Evolutionary conservation across 2,113 vertebrate species (phyloP).

Genomic region (Theristicus caerulescens): DNA sequence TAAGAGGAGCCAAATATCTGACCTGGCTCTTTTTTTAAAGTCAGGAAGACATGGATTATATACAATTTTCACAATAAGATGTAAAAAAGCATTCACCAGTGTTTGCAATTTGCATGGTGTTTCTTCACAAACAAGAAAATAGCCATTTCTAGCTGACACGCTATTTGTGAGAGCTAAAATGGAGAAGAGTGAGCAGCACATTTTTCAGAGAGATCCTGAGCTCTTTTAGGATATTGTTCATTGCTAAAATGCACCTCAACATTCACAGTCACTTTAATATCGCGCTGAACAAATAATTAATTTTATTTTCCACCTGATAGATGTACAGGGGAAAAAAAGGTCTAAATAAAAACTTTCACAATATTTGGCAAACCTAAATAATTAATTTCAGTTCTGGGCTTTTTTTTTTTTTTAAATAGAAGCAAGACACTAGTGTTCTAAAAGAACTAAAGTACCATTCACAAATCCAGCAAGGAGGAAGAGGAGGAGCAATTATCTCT

Average conservation of each 20-base stretch:
- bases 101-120: neutral
- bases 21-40: neutral
- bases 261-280: neutral
- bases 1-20: neutral
- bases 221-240: neutral
- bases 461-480: neutral
- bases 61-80: neutral
- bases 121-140: neutral
- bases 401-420: neutral
- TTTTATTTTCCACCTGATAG: neutral
- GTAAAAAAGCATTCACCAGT: neutral
- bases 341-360: conserved; percentile 15
- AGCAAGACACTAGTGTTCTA: neutral
- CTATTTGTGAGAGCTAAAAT: neutral
- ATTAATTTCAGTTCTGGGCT: neutral
- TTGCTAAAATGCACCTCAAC: neutral
- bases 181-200: rapidly evolving
- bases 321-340: rapidly evolving
- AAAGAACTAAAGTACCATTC: neutral
- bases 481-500: neutral
- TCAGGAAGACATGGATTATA: neutral
- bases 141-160: neutral
- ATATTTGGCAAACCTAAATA: conserved; percentile 46
- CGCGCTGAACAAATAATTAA: neutral
- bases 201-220: neutral